Base-by-base conservation (phyloP, 2,797 vertebrate species). In the Selene dorsalis region DNA sequence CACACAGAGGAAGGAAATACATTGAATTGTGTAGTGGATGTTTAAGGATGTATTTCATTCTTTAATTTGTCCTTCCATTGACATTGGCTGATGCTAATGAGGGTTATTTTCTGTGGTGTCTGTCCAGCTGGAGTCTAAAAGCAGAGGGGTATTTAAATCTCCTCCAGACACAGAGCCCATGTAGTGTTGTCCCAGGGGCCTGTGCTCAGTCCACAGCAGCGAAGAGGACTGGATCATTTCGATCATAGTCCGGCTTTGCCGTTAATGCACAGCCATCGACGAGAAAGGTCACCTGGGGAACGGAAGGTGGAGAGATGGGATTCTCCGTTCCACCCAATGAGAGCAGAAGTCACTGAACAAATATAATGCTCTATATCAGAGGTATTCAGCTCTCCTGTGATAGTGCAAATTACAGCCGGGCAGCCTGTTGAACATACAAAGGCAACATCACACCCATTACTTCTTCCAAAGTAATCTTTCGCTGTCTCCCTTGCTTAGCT, bases 121-220 rank as follows among this genome's bases (percentile, higher is more conserved):
- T 83, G 77, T 93, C 88, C 89, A 91, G 89, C 88, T 91, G 91
- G 88, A 90, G 86, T 88, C 91, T 91, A 88, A 92, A 92, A 87
- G 87, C 86, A 82, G 88, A 91, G 81, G 84, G 84, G 86, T 92
- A 89, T 92, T 92, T 91, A 91, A 93, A 93, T 86, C 90, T 87
- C 80, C 77, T 82, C 83, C 87, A 88, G 88, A 92, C 85, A 78
- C 58, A 1, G 79, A 87, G 89, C 89, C 91, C 86, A 84, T 85
- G 65, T 68, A 86, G 80, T 63, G 79, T 17, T 18, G 63, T 88
- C 87, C 84, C 90, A 7, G 35, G 72, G 77, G 89, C 72, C 69
- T 65, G 52, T 20, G 47, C 71, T 85, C 81, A 77, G 76, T 84
- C 74, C 65, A 58, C 77, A 66, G 70, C 70, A 28, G 70, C 65